A percentile compares a stretch with the other conserved stretches of the same genome.
Conservation (phyloP, 92 coral and sea anemone species). For the Zoanthus solanderi region DNA sequence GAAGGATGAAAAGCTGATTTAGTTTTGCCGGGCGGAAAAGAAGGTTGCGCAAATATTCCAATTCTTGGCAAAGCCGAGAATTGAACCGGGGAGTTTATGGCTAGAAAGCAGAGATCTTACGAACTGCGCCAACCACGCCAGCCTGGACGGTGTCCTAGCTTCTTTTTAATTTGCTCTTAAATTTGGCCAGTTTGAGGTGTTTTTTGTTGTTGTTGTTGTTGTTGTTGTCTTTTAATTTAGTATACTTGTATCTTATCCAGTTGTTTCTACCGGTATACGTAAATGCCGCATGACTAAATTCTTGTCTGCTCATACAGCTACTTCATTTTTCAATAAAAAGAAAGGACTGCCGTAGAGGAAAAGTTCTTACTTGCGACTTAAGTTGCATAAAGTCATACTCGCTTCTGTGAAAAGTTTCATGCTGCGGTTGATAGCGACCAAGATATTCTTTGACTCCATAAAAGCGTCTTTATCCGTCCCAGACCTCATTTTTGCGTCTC, state of each 20-base stretch:
- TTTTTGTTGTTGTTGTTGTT: no score
- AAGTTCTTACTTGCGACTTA: conserved; percentile 38
- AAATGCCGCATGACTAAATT: neutral
- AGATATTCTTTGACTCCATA: conserved; percentile 38
- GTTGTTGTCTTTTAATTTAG: neutral
- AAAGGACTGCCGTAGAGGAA: no score
- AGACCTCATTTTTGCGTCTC: neutral
- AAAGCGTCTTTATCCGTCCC: conserved; percentile 3
- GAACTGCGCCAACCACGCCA: no score
- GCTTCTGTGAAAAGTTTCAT: conserved; percentile 47
- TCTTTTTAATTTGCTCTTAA: neutral
- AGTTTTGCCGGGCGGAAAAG: no score
- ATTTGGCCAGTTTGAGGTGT: neutral
- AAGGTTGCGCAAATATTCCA: no score
- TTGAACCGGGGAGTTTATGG: no score
- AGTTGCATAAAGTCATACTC: conserved; percentile 42
- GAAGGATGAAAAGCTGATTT: no score
- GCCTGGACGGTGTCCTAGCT: neutral
- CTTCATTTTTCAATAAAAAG: neutral
- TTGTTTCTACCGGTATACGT: neutral
- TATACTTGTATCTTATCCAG: neutral
- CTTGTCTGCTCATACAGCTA: neutral
- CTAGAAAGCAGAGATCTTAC: no score
- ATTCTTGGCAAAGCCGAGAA: no score
- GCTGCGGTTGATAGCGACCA: conserved; percentile 42